Base-by-base conservation (phyloP, 1,140 invertebrate species). In the Drosophila baimaii region DNA sequence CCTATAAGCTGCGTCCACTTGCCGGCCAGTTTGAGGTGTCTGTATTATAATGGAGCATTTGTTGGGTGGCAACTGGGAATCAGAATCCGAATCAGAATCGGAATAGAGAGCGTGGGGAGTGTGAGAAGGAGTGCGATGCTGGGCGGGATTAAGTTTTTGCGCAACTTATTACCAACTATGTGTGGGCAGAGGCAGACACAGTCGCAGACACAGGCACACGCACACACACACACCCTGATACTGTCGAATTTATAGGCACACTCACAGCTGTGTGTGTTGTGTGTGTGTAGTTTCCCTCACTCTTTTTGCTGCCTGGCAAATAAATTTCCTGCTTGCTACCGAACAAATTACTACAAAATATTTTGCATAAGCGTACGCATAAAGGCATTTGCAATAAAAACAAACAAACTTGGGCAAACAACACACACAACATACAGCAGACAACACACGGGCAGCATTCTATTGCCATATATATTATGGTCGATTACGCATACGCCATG, bases 311-410 rank as follows among this genome's bases (percentile, higher is more conserved):
- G 27, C 27, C 27, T 17, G 10, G 81, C 79, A 77, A 84, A 84
- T 85, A 85, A 77, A 84, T 85, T 85, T 65, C 33, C 41, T 81
- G 63, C 51, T 54, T 54, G 33, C 76, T 88, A 68, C 49, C 65
- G 66, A 62, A 89, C 83, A 89, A 88, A 88, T 88, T 89, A 83
- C 77, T 80, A 70, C 80, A 83, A 88, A 89, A 88, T 89, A 89
- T 89, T 88, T 89, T 89, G 83, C 83, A 86, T 88, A 81, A 64
- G 63, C 57, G 49, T 72, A 68, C 79, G 72, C 79, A 86, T 83
- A 61, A 80, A 73, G 77, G 77, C 69, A 83, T 86, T 88, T 88
- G 68, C 76, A 79, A 86, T 88, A 83, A 77, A 88, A 88, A 68
- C 75, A 86, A 82, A 81, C 65, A 86, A 65, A 64, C 55, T 43